phyloP scores from a whole-genome alignment of 1,140 invertebrate genomes.

The Galleria mellonella region DNA sequence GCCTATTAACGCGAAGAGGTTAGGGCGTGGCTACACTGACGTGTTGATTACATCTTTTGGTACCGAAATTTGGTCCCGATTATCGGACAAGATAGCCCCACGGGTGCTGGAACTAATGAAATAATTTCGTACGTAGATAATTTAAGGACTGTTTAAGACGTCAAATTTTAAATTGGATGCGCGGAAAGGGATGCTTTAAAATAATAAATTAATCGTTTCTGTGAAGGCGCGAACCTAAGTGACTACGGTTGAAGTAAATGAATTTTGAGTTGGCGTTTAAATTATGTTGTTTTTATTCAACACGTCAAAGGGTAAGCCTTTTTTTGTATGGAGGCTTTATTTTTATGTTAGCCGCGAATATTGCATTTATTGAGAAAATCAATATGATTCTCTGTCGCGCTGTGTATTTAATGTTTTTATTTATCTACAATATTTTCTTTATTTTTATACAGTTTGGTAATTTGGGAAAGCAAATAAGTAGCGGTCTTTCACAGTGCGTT shows the following conservation, averaged over 20 bases:
- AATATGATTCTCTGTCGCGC: no score
- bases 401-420: no score
- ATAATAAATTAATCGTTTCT: conserved; percentile 71
- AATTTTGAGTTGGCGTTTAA: conserved; percentile 31
- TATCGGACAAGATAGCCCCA: conserved; percentile 30
- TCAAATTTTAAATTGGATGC: conserved; percentile 72
- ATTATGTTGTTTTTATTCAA: no score
- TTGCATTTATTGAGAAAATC: no score
- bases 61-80: conserved; percentile 45
- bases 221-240: conserved; percentile 38
- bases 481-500: no score
- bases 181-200: conserved; percentile 56
- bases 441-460: no score
- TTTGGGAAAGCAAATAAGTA: no score
- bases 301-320: no score
- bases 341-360: no score
- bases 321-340: conserved; percentile 1
- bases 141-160: conserved; percentile 72
- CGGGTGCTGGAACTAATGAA: conserved; percentile 53
- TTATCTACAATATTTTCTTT: no score
- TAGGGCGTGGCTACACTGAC: conserved; percentile 55
- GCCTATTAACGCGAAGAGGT: conserved; percentile 58
- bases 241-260: conserved; percentile 38
- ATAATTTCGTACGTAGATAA: conserved; percentile 60
- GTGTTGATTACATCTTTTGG: conserved; percentile 60